Base-by-base conservation (phyloP, 2,797 vertebrate genomes). In the Graptemys geographica region DNA sequence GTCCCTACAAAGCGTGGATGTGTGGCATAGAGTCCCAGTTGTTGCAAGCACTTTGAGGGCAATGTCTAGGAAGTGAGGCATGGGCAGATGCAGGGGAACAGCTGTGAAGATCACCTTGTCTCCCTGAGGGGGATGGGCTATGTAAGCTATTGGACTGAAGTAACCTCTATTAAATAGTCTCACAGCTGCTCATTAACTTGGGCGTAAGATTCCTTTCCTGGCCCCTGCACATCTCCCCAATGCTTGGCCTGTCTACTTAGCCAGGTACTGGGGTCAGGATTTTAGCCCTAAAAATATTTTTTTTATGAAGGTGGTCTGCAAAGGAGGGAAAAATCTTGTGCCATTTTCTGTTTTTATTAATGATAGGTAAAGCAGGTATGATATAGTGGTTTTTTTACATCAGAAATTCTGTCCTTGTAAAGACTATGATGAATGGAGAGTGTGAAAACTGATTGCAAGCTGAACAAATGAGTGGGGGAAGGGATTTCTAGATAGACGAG, bases 11-110 rank as follows among this genome's bases (percentile, higher is more conserved):
- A 37, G 13, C 25, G 7, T n/a, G 79, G 76, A n/a, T 11, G 2
- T 4, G 3, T 18, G 41, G 31, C 5, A 25, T 5, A 27, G 27
- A 2, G 13, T 74, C 80, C 25, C 8, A 0, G 0, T 13, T 8
- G 2, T 78, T 86, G 79, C 0, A 2, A 44, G 74, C 44, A 37
- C n/a, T 23, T 69, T 69, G 11, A 47, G 44, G 74, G 74, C 41
- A 76, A 69, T 31, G 15, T 57, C 65, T 27, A 76, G 3, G 4
- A 79, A n/a, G 8, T n/a, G 78, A 53, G 31, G 49, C 79, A 23
- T 13, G 21, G 49, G 31, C 51, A 55, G 81, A 18, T 47, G 41
- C 55, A 19, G 41, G 28, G 53, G 37, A 55, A 9, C 16, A 84
- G 74, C 79, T 83, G 51, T 0, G 12, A 52, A 57, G 59, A 16